Evolutionary conservation across 2,888 invertebrate species (phyloP), one percentile per base, ranked within the genome.

Genomic region (Glyphotaelius pellucidus): DNA sequence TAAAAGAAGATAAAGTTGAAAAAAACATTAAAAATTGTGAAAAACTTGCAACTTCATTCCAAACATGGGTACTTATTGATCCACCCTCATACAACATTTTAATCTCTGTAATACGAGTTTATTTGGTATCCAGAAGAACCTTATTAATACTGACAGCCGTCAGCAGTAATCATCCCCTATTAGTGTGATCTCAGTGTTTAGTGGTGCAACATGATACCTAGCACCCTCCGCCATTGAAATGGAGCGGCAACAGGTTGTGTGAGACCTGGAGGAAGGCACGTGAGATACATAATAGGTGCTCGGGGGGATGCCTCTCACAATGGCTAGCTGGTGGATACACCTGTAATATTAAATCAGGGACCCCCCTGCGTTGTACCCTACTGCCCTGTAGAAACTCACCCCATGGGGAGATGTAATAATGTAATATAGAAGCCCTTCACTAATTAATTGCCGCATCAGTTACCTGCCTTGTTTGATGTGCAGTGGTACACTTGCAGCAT

Each of bases 241-340:
- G 84, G n/a, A 84, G 90, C 84, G 67, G 90, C 32, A 90, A 67
- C 90, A 84, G 84, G 90, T 90, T 79, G 19, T 83, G 30, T 67
- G 14, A 83, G n/a, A 32, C 31, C 38, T 35, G 67, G 32, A 81
- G 52, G 47, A 31, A 30, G 83, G 67, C 90, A 90, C 90, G 35
- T 67, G 83, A 89, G 12, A 32, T 32, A 42, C 79, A 35, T 80
- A 35, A 80, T 90, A 67, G 25, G 32, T 25, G 79, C n/a, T 67
- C 14, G 30, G 14, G 52, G 87, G 87, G 87, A 30, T 47, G 31
- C 31, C 30, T 31, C 30, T 47, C 15, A 87, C 89, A 80, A 80
- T 87, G 31, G 31, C 31, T 32, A 32, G 19, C 52, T 67, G 87
- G 47, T 87, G 42, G 52, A n/a, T 31, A 80, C 89, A 89, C 89